Conservation (phyloP, 2,888 invertebrate genomes). For the Dynastes maya region DNA sequence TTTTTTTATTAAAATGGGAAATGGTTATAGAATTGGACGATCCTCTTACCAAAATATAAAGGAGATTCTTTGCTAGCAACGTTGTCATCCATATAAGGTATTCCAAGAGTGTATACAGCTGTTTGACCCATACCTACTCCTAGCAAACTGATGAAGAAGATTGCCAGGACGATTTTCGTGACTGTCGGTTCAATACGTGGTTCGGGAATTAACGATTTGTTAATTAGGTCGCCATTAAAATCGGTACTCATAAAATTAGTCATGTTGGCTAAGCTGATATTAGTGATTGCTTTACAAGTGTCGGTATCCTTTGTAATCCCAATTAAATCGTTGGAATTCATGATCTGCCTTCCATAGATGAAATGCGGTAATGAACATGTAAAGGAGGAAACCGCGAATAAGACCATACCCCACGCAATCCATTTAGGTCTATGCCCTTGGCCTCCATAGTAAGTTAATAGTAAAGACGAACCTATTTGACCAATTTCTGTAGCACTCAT, state of each 20-base stretch:
- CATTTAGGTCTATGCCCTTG: constrained; percentile 93
- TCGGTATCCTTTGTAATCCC: constrained; percentile 68
- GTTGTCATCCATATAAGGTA: constrained; percentile 95
- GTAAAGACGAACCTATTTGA: constrained; percentile 90
- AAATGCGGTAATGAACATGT: constrained; percentile 92
- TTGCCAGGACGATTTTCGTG: constrained; percentile 86
- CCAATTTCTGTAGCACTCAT: constrained; percentile 95
- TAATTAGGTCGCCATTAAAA: constrained; percentile 24
- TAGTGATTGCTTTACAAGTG: constrained; percentile 64
- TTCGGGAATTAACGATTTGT: constrained; percentile 75
- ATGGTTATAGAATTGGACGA: not conserved
- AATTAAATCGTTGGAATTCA: constrained; percentile 72
- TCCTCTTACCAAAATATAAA: constrained; percentile 88
- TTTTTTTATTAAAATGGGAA: not conserved
- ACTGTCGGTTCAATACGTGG: constrained; percentile 82
- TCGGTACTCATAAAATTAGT: constrained; percentile 33
- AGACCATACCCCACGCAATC: constrained; percentile 94
- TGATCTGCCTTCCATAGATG: constrained; percentile 84
- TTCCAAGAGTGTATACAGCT: constrained; percentile 92
- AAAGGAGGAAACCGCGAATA: constrained; percentile 89
- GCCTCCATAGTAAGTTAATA: constrained; percentile 92
- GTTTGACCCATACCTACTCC: constrained; percentile 95
- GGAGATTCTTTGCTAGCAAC: constrained; percentile 94
- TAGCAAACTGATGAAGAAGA: constrained; percentile 90
- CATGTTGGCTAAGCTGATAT: constrained; percentile 43